Base-by-base conservation (phyloP, 2,113 vertebrate genomes). In the Cryptoleucopteryx plumbea region DNA sequence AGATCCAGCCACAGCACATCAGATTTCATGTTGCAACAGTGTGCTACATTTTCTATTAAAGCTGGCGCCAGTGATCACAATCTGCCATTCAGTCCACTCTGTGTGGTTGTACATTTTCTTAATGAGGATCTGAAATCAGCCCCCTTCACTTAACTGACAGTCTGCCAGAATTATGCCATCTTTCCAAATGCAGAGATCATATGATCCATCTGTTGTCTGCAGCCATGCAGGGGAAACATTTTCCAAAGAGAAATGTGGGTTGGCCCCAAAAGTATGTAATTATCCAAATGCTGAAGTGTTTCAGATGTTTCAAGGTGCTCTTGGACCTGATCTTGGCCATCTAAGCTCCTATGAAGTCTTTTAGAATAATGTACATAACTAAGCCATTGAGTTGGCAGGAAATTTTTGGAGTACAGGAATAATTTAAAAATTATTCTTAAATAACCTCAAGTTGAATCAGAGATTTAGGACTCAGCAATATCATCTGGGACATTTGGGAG, bases 101-200 rank as follows among this genome's bases (percentile, higher is more conserved):
- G 2, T 47, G 89, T 94, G 79, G 89, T 70, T 97, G 87, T 93
- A 86, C 90, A 90, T 96, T 96, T 96, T 89, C 89, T 82, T 95
- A 97, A 96, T 93, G 93, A 97, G 78, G 93, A 93, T 93, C 95
- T 97, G 96, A 97, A 96, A 97, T 93, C 93, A 93, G 55, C 32
- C 23, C 78, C 84, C 71, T 88, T 95, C 87, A 93, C 67, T 94
- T 85, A 93, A 94, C 84, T 96, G 95, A 90, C 87, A 94, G 90
- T 72, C 88, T 96, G 96, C 95, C 97, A 96, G 93, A 95, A 90
- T 97, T 97, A 95, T 95, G 95, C 95, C 97, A 97, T 97, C 96
- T 96, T 95, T 95, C 74, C 75, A 86, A 97, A 97, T 56, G 53
- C 89, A 97, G 59, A 93, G 91, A 96, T 96, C 95, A 95, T 96